Base-by-base conservation (phyloP, 2,888 invertebrate genomes). In the Phymatocera aterrima region DNA sequence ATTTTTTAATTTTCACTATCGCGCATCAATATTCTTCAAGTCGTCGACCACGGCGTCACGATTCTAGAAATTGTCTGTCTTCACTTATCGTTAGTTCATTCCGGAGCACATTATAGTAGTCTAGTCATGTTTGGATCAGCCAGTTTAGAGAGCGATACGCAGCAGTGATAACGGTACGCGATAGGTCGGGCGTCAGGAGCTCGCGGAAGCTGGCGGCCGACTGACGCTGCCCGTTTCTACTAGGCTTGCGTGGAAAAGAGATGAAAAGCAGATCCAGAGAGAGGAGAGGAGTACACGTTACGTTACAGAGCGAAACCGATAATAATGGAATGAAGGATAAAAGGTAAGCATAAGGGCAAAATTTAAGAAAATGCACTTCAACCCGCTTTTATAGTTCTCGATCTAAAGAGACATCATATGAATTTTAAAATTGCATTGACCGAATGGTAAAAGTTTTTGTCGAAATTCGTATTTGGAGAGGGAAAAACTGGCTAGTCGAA, bases 151-250 rank as follows among this genome's bases (percentile, higher is more conserved):
- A n/a, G 54, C 57, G 37, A 75, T 40, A 37, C 57, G 72, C 18
- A 43, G 46, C 24, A 75, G 74, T 75, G 4, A n/a, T 57, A 34
- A 15, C 34, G 40, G 54, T 57, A 75, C 74, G 74, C 57, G 74
- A 4, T 34, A 0, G 24, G 74, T 75, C 74, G 74, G 74, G 31
- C 74, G 74, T 54, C 74, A 70, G 70, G 31, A 31, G 70, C 34
- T 70, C 70, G 70, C 70, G 70, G 70, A 51, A 48, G 70, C 70
- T 70, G 57, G 74, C 74, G 57, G 74, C 74, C 74, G 74, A 75
- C 74, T 75, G 74, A 24, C 57, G 74, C 54, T 75, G 74, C 57
- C 24, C 57, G 57, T 54, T 54, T 57, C 57, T 57, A 75, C 74
- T 75, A 57, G 74, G 74, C 74, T 54, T 75, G 74, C 74, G 74